Evolutionary conservation across 1,140 invertebrate genomes (phyloP), one percentile per base, ranked within the genome.

Genomic region (Apis cerana): DNA sequence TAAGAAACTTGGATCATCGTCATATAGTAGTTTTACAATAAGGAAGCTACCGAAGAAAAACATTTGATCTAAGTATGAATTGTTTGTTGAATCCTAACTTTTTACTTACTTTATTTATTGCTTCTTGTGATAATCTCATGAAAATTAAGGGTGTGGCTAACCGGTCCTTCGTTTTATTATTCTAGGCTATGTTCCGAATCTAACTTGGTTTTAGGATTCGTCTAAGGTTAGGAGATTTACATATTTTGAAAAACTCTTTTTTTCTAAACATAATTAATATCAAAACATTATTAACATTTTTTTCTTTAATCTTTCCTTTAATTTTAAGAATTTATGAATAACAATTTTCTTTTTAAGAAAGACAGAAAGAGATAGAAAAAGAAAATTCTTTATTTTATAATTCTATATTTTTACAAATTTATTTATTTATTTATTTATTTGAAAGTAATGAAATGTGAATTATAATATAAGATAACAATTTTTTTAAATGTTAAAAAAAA

Each of bases 111-210:
- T 84, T 61, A 12, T 17, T 62, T 56, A n/a, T 85, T 59, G 9
- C 21, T 69, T 64, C 48, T 68, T 15, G 21, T 52, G 21, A 68
- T 21, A 68, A 82, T 80, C 76, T 50, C 56, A 70, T 71, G 79
- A 75, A 65, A 74, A 75, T 64, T 62, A 68, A 76, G 88, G 89
- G 89, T 89, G 89, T 89, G 88, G 88, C 89, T 84, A 70, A 69
- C 61, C 76, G 62, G 70, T 74, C 64, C 50, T 82, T 75, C 58
- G 59, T 83, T 77, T 67, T 79, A 80, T 48, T 82, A 77, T 82
- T 85, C 67, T 83, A 79, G 75, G 77, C 79, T 89, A 85, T 72
- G 79, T 88, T 48, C 64, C 21, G 65, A 72, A 61, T 83, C 33
- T 74, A 27, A 75, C 43, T 48, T 81, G 54, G 23, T 43, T 27